Evolutionary conservation across 1,140 invertebrate genomes (phyloP).

Genomic region (Elymnias hypermnestra): DNA sequence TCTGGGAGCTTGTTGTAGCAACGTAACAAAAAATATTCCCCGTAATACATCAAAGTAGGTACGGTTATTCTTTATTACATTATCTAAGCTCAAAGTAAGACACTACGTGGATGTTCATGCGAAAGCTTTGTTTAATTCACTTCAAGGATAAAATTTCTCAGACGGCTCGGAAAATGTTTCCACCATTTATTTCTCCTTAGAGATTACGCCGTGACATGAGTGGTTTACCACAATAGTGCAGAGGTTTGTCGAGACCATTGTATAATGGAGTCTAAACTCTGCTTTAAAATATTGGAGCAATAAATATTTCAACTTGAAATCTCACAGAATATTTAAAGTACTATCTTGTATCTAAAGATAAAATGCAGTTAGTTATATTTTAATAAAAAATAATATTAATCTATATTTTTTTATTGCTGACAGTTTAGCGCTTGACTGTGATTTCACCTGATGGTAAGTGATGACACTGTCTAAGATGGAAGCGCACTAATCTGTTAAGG

Average conservation of each 20-base stretch:
- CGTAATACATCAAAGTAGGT: too few species aligned
- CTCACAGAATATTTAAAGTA: too few species aligned
- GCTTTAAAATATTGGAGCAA: slow-evolving; percentile 13
- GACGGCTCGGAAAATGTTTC: slow-evolving; percentile 19
- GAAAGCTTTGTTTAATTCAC: slow-evolving; percentile 17
- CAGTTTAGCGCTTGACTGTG: too few species aligned
- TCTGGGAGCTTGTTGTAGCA: too few species aligned
- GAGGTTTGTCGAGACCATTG: slow-evolving; percentile 18
- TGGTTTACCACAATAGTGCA: slow-evolving; percentile 25
- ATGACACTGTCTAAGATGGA: too few species aligned
- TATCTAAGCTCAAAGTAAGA: neutral
- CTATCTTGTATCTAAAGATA: too few species aligned
- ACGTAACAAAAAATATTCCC: too few species aligned
- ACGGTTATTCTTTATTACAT: neutral
- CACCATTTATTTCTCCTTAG: slow-evolving; percentile 23
- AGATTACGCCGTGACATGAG: slow-evolving; percentile 23
- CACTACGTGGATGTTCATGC: slow-evolving; percentile 7
- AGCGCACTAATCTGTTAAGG: too few species aligned
- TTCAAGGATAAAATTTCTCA: slow-evolving; percentile 20
- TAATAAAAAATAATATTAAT: neutral
- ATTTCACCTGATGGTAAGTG: too few species aligned
- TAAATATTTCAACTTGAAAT: too few species aligned
- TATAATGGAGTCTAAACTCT: slow-evolving; percentile 14
- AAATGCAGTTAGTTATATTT: too few species aligned
- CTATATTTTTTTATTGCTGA: too few species aligned